A percentile compares a stretch with the other conserved stretches of the same genome.
phyloP scores from a whole-genome alignment of 1,140 invertebrate genomes.

The Stenopsyche tienmushanensis region DNA sequence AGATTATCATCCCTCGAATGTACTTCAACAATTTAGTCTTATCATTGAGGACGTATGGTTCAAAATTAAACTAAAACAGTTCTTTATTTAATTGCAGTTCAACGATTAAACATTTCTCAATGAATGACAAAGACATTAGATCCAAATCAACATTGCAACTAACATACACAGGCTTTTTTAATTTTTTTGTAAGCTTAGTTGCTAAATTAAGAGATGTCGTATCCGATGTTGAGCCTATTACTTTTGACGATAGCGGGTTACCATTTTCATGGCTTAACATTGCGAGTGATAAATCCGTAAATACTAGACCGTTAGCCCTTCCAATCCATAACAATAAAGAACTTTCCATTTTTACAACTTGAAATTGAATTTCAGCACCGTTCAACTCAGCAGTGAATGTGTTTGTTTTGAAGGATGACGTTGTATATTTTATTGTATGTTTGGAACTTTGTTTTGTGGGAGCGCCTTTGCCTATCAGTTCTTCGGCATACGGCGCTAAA shows the following conservation, averaged over 20 bases:
- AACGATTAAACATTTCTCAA: slow-evolving; percentile 38
- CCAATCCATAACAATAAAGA: slow-evolving; percentile 41
- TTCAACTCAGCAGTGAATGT: slow-evolving; percentile 23
- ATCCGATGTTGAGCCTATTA: slow-evolving; percentile 28
- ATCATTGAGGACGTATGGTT: background rate
- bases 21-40: background rate
- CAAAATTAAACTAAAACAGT: background rate
- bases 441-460: slow-evolving; percentile 33
- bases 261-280: slow-evolving; percentile 22
- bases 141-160: slow-evolving; percentile 38
- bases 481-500: slow-evolving; percentile 3
- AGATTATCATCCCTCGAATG: background rate
- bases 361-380: slow-evolving; percentile 28
- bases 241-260: slow-evolving; percentile 18
- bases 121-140: slow-evolving; percentile 24
- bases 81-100: slow-evolving; percentile 25
- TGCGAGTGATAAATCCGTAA: slow-evolving; percentile 36
- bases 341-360: slow-evolving; percentile 37
- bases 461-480: slow-evolving; percentile 11
- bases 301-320: slow-evolving; percentile 14
- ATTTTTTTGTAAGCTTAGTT: slow-evolving; percentile 31
- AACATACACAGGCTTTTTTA: slow-evolving; percentile 38
- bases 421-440: slow-evolving; percentile 28
- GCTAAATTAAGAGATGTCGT: slow-evolving; percentile 33
- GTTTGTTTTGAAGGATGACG: slow-evolving; percentile 19